phyloP scores from a whole-genome alignment of 2,888 invertebrate species.

The Salpingus planirostris region DNA sequence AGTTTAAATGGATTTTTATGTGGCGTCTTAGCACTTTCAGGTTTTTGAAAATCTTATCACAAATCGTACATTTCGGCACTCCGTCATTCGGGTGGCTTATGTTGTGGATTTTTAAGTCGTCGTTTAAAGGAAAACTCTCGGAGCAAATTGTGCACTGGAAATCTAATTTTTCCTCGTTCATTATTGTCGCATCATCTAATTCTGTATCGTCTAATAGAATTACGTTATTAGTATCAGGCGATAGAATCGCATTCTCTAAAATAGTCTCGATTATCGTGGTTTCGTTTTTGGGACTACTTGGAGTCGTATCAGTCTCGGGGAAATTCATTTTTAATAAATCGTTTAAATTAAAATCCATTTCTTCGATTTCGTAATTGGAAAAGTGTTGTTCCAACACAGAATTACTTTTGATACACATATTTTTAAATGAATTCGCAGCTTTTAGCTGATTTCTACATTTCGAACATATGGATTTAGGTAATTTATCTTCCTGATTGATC shows the following conservation, averaged over 20 bases:
- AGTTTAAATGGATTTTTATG: slow-evolving; percentile 29
- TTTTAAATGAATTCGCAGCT: slow-evolving; percentile 26
- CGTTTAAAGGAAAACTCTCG: slow-evolving; percentile 26
- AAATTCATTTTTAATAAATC: slow-evolving; percentile 18
- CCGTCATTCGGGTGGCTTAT: slow-evolving; percentile 28
- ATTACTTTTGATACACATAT: slow-evolving; percentile 28
- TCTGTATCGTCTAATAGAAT: background rate
- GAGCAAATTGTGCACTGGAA: slow-evolving; percentile 24
- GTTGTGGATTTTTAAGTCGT: slow-evolving; percentile 29
- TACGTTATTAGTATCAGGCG: background rate
- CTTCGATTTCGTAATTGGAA: slow-evolving; percentile 21
- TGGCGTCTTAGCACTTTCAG: slow-evolving; percentile 30
- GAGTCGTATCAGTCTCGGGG: slow-evolving; percentile 10
- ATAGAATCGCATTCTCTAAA: background rate
- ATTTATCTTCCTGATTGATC: slow-evolving; percentile 24
- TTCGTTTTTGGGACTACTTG: slow-evolving; percentile 2
- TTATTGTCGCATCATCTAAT: slow-evolving; percentile 1
- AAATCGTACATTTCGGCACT: slow-evolving; percentile 26
- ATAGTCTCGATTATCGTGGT: slow-evolving; percentile 1
- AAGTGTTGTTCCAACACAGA: slow-evolving; percentile 22
- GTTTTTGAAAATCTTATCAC: slow-evolving; percentile 29
- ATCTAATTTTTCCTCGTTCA: slow-evolving; percentile 6
- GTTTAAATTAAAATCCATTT: slow-evolving; percentile 20
- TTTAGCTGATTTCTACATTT: slow-evolving; percentile 26
- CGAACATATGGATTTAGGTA: slow-evolving; percentile 27